phyloP scores from a whole-genome alignment of 2,113 vertebrate species.

The Hemicordylus capensis region DNA sequence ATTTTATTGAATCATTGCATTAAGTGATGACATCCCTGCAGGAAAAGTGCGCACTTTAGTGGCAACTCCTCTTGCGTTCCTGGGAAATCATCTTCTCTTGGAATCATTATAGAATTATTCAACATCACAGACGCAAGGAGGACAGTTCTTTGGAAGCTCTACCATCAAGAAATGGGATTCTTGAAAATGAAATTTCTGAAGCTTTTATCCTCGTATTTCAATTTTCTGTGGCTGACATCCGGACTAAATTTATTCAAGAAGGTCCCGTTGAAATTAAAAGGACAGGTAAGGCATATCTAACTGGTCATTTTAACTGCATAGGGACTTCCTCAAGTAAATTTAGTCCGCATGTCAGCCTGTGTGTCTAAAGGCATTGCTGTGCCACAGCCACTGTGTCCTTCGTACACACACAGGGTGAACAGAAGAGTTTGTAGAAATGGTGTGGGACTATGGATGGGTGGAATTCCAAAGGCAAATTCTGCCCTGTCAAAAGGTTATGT shows the following conservation, averaged over 20 bases:
- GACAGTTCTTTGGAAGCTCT: not conserved
- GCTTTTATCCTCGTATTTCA: not conserved
- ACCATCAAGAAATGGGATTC: not conserved
- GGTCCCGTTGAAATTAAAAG: too few relatives aligned
- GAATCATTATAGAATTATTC: not conserved
- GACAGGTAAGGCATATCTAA: too few relatives aligned
- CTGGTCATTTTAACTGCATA: too few relatives aligned
- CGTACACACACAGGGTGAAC: not conserved
- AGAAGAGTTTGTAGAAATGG: not conserved
- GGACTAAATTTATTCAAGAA: too few relatives aligned
- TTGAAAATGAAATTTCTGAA: not conserved
- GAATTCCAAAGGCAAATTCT: too few relatives aligned
- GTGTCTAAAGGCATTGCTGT: not conserved
- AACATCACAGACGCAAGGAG: not conserved
- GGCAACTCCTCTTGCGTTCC: conserved; percentile 3
- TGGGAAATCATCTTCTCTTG: rapidly evolving
- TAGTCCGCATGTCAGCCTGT: too few relatives aligned
- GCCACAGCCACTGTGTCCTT: not conserved
- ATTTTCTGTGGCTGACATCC: too few relatives aligned
- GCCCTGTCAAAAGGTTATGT: too few relatives aligned
- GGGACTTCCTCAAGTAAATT: too few relatives aligned
- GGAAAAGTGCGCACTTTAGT: not conserved
- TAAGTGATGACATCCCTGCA: conserved; percentile 29
- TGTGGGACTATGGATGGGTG: not conserved
- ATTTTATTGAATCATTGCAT: conserved; percentile 50